Percentiles rank a stretch among this genome's conserved stretches.
These are phyloP conservation scores for Formicarius rufipectus DNA, from an alignment of 2,113 vertebrate species.

Conservation along the genomic window DNA sequence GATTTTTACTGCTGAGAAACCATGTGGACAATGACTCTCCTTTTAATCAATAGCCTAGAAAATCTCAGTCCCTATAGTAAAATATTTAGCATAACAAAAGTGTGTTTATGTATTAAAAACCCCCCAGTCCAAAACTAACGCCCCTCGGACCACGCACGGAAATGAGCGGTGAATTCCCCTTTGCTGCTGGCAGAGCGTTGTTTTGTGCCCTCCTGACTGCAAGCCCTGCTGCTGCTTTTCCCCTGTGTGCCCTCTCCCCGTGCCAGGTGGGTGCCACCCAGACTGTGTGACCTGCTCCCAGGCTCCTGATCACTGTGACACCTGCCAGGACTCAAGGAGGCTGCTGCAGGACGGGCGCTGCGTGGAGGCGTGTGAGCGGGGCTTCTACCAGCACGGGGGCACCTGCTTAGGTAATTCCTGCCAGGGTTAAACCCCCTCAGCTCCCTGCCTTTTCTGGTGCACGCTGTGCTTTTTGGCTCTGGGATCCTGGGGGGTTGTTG, in stretches of 20 bases:
- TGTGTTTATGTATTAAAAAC: neutral
- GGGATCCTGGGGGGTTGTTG: neutral
- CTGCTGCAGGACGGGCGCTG: conserved; percentile 77
- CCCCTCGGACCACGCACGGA: neutral
- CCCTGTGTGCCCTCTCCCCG: neutral
- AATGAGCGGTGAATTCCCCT: accelerated
- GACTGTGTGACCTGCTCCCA: conserved; percentile 83
- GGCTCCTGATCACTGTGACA: conserved; percentile 73
- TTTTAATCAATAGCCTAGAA: neutral
- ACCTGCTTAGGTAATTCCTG: conserved; percentile 77
- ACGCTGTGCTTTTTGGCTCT: neutral
- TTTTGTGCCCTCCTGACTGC: neutral
- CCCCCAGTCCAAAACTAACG: neutral
- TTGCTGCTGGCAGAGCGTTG: accelerated
- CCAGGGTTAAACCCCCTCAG: neutral
- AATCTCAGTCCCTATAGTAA: neutral
- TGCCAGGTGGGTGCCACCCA: conserved; percentile 75
- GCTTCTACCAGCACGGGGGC: conserved; percentile 75
- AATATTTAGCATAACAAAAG: neutral
- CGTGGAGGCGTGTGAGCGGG: conserved; percentile 70
- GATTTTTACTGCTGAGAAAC: neutral
- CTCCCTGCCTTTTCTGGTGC: neutral
- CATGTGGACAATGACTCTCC: neutral
- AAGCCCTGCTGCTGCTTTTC: neutral
- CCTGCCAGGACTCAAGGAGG: conserved; percentile 74